Base-by-base conservation (phyloP, 2,797 vertebrate species). In the Lateolabrax maculatus region DNA sequence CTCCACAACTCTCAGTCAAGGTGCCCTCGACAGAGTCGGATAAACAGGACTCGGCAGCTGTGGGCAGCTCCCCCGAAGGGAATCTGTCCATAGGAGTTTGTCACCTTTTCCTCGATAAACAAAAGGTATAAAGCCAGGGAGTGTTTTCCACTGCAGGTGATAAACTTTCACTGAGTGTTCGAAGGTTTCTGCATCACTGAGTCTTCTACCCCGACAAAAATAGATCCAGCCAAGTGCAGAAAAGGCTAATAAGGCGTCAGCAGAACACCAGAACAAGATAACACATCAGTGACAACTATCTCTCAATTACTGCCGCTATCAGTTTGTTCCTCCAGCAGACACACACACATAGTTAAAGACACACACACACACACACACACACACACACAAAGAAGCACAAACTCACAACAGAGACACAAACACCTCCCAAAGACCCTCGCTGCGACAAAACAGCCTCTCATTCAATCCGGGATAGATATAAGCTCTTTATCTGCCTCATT, bases 401-500 rank as follows among this genome's bases (percentile, higher is more conserved):
- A 72, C 62, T 43, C 61, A 72, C 74, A 74, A 48, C 48, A 67
- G 4, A 60, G 2, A 46, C 70, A 55, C 66, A 79, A 25, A 55
- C 19, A 37, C 46, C 31, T 70, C 68, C 57, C 44, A 21, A 6
- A 77, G 34, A 56, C 56, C 23, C 80, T 27, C 6, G 13, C 71
- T 72, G 63, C 16, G 18, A 74, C 65, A 71, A 60, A 77, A 51
- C 57, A 39, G 67, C 63, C 61, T 64, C 67, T 64, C 75, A 34
- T 78, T 63, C 71, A 75, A 58, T 75, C 77, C 46, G 1, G 39
- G 70, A 60, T 51, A 49, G 64, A 64, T 72, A 65, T 81, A 75
- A 84, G 78, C 81, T 86, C 67, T 79, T 81, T 78, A 86, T 84
- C 81, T 43, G 57, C 74, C 39, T 76, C 63, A 48, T 64, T 68